These are phyloP conservation scores for Nannoperca obscura DNA, from an alignment of 2,797 vertebrate species.

Conservation along the genomic window DNA sequence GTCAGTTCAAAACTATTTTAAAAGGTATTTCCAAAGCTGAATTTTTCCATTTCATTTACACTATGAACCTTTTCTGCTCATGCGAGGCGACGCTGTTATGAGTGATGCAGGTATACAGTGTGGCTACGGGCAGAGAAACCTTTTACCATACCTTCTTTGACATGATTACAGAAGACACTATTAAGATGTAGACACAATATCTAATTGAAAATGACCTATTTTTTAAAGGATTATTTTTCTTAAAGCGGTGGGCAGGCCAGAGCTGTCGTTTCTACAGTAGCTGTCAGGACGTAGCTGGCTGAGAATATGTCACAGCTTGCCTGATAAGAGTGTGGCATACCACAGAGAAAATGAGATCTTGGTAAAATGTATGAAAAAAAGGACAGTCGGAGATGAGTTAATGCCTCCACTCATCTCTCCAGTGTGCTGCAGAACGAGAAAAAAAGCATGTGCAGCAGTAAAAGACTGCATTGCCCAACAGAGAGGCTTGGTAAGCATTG, in stretches of 20 bases:
- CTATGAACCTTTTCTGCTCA: neutral
- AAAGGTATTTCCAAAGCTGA: slow-evolving; percentile 20
- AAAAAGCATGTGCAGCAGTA: slow-evolving; percentile 42
- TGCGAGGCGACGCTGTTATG: neutral
- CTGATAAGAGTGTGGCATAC: slow-evolving; percentile 38
- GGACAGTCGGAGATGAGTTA: slow-evolving; percentile 41
- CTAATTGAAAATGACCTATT: slow-evolving; percentile 58
- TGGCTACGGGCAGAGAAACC: neutral
- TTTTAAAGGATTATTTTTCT: slow-evolving; percentile 47
- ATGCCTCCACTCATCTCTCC: slow-evolving; percentile 52
- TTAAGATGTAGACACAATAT: slow-evolving; percentile 45
- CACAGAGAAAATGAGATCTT: slow-evolving; percentile 47
- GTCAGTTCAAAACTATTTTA: neutral
- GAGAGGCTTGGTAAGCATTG: slow-evolving; percentile 26
- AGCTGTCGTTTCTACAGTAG: slow-evolving; percentile 41
- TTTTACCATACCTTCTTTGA: slow-evolving; percentile 29
- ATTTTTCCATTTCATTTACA: slow-evolving; percentile 25
- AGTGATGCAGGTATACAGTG: slow-evolving; percentile 27
- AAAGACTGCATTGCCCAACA: slow-evolving; percentile 47
- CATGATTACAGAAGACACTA: slow-evolving; percentile 39
- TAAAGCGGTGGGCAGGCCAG: slow-evolving; percentile 28
- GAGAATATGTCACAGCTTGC: slow-evolving; percentile 18
- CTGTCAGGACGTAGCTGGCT: slow-evolving; percentile 41
- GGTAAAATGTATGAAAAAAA: slow-evolving; percentile 43
- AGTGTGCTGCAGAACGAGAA: slow-evolving; percentile 44